These are phyloP conservation scores for Pomacea canaliculata DNA, from an alignment of 2,888 invertebrate species.

Conservation along the genomic window DNA sequence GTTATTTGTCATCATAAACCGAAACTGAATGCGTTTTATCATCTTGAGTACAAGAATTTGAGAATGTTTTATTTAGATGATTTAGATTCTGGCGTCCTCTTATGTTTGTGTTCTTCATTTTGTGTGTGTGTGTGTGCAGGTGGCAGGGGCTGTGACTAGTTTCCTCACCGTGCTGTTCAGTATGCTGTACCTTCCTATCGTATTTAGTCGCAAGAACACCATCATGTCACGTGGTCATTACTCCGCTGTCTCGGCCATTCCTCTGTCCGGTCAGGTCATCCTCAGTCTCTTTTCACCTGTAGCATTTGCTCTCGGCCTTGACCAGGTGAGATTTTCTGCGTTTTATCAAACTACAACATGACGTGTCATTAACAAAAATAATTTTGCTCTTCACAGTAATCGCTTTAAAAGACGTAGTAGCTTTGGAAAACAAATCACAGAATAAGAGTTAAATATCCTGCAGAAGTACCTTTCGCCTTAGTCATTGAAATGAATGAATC, in stretches of 20 bases:
- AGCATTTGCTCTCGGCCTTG: constrained; percentile 11
- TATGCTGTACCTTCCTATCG: constrained; percentile 13
- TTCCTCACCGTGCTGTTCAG: constrained; percentile 6
- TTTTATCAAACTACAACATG: too few species aligned
- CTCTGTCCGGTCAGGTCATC: constrained; percentile 9
- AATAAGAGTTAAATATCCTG: too few species aligned
- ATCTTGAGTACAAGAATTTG: neutral
- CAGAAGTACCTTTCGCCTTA: too few species aligned
- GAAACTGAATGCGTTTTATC: neutral
- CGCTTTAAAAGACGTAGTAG: too few species aligned
- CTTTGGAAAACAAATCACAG: too few species aligned
- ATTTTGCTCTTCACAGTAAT: too few species aligned
- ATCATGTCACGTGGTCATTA: neutral
- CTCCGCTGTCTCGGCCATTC: constrained; percentile 5
- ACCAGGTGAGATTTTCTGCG: constrained; percentile 1
- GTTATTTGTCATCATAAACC: too few species aligned
- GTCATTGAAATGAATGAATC: too few species aligned
- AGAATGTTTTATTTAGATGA: too few species aligned
- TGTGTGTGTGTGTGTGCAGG: neutral
- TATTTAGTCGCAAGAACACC: constrained; percentile 3
- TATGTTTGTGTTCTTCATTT: too few species aligned
- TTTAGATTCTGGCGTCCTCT: too few species aligned
- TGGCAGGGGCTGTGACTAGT: neutral
- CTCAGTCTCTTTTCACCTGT: constrained; percentile 15
- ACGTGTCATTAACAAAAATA: too few species aligned